Percentiles rank a stretch among this genome's conserved stretches.
phyloP scores from a whole-genome alignment of 2,888 invertebrate genomes.

The Tachina grossa region DNA sequence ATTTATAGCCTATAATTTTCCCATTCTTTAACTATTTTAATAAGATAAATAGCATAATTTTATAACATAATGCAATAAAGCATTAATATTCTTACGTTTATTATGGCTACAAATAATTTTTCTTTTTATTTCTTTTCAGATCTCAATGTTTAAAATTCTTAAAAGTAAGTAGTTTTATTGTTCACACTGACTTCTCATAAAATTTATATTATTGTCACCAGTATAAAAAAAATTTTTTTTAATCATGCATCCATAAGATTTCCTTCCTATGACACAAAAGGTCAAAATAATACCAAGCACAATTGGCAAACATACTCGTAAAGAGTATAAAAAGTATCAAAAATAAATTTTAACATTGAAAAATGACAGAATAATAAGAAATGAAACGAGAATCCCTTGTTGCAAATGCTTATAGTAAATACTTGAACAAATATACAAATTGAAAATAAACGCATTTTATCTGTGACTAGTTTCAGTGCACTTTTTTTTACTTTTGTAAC shows the following conservation, averaged over 20 bases:
- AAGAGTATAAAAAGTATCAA: slow-evolving; percentile 20
- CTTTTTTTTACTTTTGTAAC: not conserved
- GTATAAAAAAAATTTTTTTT: slow-evolving; percentile 8
- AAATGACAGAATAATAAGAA: slow-evolving; percentile 35
- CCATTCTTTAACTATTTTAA: slow-evolving; percentile 10
- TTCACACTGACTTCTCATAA: slow-evolving; percentile 41
- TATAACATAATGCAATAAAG: not conserved
- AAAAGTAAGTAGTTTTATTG: slow-evolving; percentile 51
- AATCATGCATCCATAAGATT: slow-evolving; percentile 6
- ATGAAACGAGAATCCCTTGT: slow-evolving; percentile 21
- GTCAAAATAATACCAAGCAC: slow-evolving; percentile 64
- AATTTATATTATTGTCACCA: slow-evolving; percentile 60
- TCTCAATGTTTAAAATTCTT: slow-evolving; percentile 30
- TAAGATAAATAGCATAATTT: slow-evolving; percentile 18
- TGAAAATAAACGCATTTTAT: slow-evolving; percentile 57
- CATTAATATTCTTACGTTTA: slow-evolving; percentile 35
- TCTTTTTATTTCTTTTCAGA: not conserved
- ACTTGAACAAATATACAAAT: slow-evolving; percentile 20
- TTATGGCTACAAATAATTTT: slow-evolving; percentile 40
- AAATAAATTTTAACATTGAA: slow-evolving; percentile 46
- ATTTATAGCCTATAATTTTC: no score
- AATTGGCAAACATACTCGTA: slow-evolving; percentile 25
- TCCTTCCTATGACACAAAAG: slow-evolving; percentile 44
- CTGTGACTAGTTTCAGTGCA: slow-evolving; percentile 48
- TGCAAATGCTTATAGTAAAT: slow-evolving; percentile 28